Conservation (phyloP, 2,888 invertebrate species). For the Parapristionchus giblindavisi region DNA sequence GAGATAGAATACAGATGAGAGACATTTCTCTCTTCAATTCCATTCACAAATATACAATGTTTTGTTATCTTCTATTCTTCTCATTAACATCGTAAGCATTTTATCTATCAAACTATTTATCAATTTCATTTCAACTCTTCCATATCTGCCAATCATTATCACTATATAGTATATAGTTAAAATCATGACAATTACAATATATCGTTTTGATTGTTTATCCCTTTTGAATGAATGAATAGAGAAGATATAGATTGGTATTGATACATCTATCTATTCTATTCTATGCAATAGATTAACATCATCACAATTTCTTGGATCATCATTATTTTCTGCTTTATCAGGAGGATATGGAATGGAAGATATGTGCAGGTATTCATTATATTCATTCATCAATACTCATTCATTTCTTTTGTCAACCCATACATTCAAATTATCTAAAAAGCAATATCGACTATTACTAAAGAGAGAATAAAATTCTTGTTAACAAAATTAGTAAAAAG, state of each 20-base stretch:
- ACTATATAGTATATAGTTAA: not conserved
- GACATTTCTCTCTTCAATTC: conserved; percentile 9
- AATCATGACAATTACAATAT: not conserved
- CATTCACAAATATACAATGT: conserved; percentile 18
- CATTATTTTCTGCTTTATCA: conserved; percentile 61
- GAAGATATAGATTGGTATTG: not conserved
- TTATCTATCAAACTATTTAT: not conserved
- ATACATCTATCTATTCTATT: not conserved
- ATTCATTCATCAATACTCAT: not conserved
- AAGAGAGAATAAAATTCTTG: too few relatives aligned
- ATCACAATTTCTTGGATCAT: conserved; percentile 58
- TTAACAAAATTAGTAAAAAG: too few relatives aligned
- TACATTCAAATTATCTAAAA: too few relatives aligned
- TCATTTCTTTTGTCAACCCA: too few relatives aligned
- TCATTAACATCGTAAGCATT: not conserved
- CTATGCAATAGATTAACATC: not conserved
- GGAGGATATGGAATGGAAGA: conserved; percentile 65
- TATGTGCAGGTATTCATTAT: conserved; percentile 57
- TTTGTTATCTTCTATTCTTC: not conserved
- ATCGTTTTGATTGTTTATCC: not conserved
- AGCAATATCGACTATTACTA: too few relatives aligned
- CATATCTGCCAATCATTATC: not conserved
- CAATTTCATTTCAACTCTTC: not conserved
- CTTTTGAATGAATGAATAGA: not conserved
- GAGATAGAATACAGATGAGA: conserved; percentile 28